Conservation (phyloP, 2,797 vertebrate genomes). For the Oryzias sinensis region DNA sequence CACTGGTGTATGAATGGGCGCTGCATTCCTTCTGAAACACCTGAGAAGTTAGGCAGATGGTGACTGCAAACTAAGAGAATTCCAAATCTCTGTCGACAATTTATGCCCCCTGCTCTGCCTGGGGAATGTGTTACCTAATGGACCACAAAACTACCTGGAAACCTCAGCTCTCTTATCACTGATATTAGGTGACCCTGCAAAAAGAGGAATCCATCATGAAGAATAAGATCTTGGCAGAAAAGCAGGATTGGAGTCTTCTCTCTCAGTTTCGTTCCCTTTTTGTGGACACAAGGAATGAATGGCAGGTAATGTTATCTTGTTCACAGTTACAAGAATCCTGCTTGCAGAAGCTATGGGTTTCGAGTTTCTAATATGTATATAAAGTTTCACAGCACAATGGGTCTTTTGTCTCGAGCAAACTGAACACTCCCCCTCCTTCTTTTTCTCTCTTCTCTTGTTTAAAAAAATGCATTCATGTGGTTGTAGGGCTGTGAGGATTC, state of each 20-base stretch:
- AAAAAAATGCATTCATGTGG: slow-evolving; percentile 82
- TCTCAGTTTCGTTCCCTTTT: slow-evolving; percentile 49
- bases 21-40: slow-evolving; percentile 65
- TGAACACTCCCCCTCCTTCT: slow-evolving; percentile 76
- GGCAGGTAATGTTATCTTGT: slow-evolving; percentile 84
- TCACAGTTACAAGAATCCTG: slow-evolving; percentile 87
- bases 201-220: slow-evolving; percentile 70
- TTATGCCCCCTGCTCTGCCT: slow-evolving; percentile 64
- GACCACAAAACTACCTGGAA: slow-evolving; percentile 70
- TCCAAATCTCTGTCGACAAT: slow-evolving; percentile 71
- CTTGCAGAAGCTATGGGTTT: slow-evolving; percentile 78
- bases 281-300: slow-evolving; percentile 70
- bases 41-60: slow-evolving; percentile 62
- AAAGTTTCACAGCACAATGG: slow-evolving; percentile 86
- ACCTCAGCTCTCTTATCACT: slow-evolving; percentile 68
- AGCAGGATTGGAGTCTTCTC: slow-evolving; percentile 71
- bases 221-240: slow-evolving; percentile 72
- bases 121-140: slow-evolving; percentile 77
- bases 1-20: slow-evolving; percentile 56
- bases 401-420: slow-evolving; percentile 83
- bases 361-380: slow-evolving; percentile 88
- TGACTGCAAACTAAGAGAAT: slow-evolving; percentile 64
- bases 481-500: slow-evolving; percentile 77
- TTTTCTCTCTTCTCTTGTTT: slow-evolving; percentile 74
- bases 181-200: slow-evolving; percentile 77